Percentiles rank a stretch among this genome's conserved stretches.
These are phyloP conservation scores for Syrphus vitripennis DNA, from an alignment of 2,888 invertebrate genomes.

Conservation along the genomic window DNA sequence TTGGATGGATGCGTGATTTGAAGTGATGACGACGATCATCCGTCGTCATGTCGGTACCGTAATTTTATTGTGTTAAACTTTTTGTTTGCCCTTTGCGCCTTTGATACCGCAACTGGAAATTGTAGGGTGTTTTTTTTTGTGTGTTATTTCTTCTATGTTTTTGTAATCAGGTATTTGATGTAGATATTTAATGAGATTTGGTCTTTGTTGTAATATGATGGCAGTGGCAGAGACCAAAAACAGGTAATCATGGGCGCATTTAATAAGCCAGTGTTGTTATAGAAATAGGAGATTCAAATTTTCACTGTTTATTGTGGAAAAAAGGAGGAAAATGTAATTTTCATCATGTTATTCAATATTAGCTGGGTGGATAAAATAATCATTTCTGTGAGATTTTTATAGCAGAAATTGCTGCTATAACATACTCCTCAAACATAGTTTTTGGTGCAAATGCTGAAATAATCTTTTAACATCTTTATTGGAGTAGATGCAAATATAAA, in stretches of 20 bases:
- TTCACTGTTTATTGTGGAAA: no score
- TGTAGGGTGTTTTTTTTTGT: conserved; percentile 10
- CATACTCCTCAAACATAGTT: no score
- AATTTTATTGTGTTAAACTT: conserved; percentile 48
- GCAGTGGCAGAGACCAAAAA: neutral
- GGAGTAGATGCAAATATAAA: no score
- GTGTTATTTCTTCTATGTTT: neutral
- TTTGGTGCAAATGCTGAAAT: no score
- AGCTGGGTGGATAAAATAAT: no score
- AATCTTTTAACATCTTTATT: no score
- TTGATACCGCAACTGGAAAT: conserved; percentile 28
- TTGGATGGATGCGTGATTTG: conserved; percentile 11
- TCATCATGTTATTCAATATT: no score
- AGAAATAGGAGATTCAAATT: neutral
- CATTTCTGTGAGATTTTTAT: no score
- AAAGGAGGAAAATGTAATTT: no score
- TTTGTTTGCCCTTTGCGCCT: conserved; percentile 43
- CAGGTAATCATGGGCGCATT: neutral
- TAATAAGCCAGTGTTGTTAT: neutral
- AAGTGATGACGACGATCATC: conserved; percentile 30
- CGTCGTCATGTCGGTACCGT: conserved; percentile 14
- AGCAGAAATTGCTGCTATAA: no score
- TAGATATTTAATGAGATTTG: conserved; percentile 58
- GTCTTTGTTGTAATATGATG: conserved; percentile 11
- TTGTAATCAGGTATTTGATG: conserved; percentile 57